A percentile compares a stretch with the other conserved stretches of the same genome.
These are phyloP conservation scores for Acanthoscelides obtectus DNA, from an alignment of 2,888 invertebrate species.

Conservation along the genomic window DNA sequence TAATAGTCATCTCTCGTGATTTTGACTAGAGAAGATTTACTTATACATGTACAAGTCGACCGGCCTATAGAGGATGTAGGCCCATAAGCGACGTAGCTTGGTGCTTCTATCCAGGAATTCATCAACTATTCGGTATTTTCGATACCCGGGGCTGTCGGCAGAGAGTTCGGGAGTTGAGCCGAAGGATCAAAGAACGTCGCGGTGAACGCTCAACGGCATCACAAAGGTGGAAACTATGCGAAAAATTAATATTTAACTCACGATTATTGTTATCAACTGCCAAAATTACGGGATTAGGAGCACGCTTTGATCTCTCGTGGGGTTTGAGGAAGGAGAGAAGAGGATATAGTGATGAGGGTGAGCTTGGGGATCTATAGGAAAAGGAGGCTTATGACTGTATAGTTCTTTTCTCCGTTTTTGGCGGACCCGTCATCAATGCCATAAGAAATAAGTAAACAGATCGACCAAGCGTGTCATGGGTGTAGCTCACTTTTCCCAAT, in stretches of 20 bases:
- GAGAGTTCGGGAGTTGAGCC: constrained; percentile 35
- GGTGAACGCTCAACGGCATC: constrained; percentile 33
- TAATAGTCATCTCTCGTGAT: no score
- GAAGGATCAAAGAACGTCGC: constrained; percentile 26
- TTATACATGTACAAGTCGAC: no score
- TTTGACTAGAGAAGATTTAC: no score
- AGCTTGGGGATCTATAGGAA: neutral
- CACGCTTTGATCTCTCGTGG: constrained; percentile 27
- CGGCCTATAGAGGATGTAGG: neutral
- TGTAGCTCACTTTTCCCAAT: no score
- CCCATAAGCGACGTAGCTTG: neutral
- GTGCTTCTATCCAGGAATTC: constrained; percentile 29
- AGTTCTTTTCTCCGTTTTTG: no score
- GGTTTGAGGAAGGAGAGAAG: neutral
- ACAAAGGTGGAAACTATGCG: constrained; percentile 39
- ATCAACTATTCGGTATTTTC: constrained; percentile 42
- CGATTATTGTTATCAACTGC: constrained; percentile 42
- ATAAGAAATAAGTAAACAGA: no score
- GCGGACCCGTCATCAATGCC: no score
- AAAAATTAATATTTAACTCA: constrained; percentile 46
- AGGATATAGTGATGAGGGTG: neutral
- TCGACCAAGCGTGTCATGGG: no score
- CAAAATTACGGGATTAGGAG: constrained; percentile 34
- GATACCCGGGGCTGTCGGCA: constrained; percentile 38
- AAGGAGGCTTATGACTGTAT: no score